Evolutionary conservation across 2,113 vertebrate species (phyloP), one percentile per base, ranked within the genome.

Genomic region (Jaculus jaculus): DNA sequence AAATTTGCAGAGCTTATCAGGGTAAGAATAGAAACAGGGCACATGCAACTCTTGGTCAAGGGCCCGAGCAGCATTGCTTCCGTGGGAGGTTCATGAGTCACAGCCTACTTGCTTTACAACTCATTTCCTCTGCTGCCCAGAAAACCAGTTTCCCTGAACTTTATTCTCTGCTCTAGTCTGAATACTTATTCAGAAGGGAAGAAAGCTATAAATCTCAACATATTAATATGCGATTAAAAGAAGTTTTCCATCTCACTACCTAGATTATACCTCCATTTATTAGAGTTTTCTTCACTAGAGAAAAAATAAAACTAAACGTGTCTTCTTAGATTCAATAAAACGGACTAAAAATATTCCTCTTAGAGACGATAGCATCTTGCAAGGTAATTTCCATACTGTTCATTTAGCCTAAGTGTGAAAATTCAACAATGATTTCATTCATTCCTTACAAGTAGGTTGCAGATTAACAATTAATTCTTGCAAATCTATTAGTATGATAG

Each of bases 301-400:
- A 89, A n/a, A 87, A 85, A 80, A 13, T 54, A 91, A 96, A 81
- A 73, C 79, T 80, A 90, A 94, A 87, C 91, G 34, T 94, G 68
- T 60, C 9, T n/a, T 69, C 75, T 87, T 63, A 80, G 86, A 91
- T 84, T 95, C 73, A 78, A 72, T 54, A 51, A n/a, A 85, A 71
- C 30, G 95, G 23, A 87, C 9, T 37, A 92, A 87, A 94, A 79
- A 89, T 16, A 54, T 80, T 93, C 74, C 47, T 90, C 63, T 79
- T 21, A 66, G 7, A 92, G 83, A 74, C 66, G 61, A 89, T 7
- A 72, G 83, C 21, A 82, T 84, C 58, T 84, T 91, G 80, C 66
- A 83, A 51, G 85, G 11, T 47, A 93, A 80, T 80, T 92, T 93
- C 65, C 81, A 74, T 78, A 74, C 63, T 90, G 30, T 74, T 88